Percentiles rank a stretch among this genome's conserved stretches.
phyloP scores from a whole-genome alignment of 2,113 vertebrate species.

The Lethenteron reissneri region DNA sequence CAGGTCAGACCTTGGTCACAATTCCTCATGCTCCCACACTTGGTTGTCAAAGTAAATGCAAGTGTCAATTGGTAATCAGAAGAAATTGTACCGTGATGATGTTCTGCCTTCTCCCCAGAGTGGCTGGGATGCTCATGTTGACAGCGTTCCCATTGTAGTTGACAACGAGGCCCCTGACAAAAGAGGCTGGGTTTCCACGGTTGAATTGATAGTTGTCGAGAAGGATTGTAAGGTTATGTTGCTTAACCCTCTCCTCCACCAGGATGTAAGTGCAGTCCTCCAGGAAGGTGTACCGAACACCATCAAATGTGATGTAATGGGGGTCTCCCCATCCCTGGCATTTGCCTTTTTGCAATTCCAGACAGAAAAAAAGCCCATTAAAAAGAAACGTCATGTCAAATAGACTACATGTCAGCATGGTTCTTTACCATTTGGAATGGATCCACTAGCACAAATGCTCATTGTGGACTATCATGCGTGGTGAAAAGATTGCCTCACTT shows the following conservation, averaged over 20 bases:
- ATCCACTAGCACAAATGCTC: no score
- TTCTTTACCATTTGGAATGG: no score
- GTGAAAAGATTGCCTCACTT: no score
- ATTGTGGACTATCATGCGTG: no score
- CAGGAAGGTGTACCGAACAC: conserved; percentile 18
- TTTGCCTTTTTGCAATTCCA: conserved; percentile 15
- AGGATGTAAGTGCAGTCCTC: conserved; percentile 24
- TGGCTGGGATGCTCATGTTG: conserved; percentile 12
- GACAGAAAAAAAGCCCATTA: neutral
- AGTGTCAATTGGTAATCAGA: no score
- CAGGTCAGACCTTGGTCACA: no score
- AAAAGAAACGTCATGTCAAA: neutral
- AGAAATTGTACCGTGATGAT: conserved; percentile 14
- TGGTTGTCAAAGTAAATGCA: no score
- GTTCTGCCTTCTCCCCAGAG: neutral
- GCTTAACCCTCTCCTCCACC: conserved; percentile 20
- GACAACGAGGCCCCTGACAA: conserved; percentile 21
- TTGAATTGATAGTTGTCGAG: conserved; percentile 24
- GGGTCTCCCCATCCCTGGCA: conserved; percentile 31
- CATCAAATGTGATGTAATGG: conserved; percentile 29
- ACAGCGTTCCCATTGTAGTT: conserved; percentile 18
- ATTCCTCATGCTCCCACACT: no score
- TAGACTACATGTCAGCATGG: neutral
- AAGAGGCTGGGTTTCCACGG: conserved; percentile 10
- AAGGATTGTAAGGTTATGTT: conserved; percentile 19